phyloP scores from a whole-genome alignment of 2,888 invertebrate genomes.

The Gastrophysa polygoni region DNA sequence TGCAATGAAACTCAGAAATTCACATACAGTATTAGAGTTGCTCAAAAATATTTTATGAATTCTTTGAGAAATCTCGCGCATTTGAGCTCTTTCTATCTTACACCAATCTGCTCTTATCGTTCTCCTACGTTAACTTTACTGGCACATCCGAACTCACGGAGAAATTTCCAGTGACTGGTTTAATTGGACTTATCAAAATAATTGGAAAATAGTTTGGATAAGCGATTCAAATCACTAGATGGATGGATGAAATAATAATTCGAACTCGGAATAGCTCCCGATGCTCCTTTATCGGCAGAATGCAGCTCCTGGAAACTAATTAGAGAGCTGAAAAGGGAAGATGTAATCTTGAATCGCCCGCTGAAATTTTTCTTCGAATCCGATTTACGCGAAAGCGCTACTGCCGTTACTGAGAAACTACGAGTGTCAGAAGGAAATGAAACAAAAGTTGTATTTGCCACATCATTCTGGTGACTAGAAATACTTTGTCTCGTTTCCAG shows the following conservation, averaged over 20 bases:
- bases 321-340: conserved; percentile 33
- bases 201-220: conserved; percentile 25
- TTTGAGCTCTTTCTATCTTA: no score
- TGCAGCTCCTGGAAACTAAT: conserved; percentile 32
- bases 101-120: no score
- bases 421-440: conserved; percentile 17
- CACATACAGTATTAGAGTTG: no score
- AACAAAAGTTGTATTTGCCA: conserved; percentile 10
- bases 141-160: neutral
- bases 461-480: no score
- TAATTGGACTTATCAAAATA: conserved; percentile 19
- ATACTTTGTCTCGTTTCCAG: no score
- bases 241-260: conserved; percentile 26
- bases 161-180: conserved; percentile 1
- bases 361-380: conserved; percentile 29
- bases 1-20: no score
- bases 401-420: conserved; percentile 20
- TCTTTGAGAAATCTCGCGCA: no score
- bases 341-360: conserved; percentile 31
- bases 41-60: no score
- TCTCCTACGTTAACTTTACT: no score
- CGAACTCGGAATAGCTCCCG: conserved; percentile 20
- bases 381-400: conserved; percentile 28
- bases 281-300: conserved; percentile 27
- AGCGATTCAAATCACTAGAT: conserved; percentile 19